phyloP scores from a whole-genome alignment of 2,888 invertebrate genomes.

The Tetragonula carbonaria region DNA sequence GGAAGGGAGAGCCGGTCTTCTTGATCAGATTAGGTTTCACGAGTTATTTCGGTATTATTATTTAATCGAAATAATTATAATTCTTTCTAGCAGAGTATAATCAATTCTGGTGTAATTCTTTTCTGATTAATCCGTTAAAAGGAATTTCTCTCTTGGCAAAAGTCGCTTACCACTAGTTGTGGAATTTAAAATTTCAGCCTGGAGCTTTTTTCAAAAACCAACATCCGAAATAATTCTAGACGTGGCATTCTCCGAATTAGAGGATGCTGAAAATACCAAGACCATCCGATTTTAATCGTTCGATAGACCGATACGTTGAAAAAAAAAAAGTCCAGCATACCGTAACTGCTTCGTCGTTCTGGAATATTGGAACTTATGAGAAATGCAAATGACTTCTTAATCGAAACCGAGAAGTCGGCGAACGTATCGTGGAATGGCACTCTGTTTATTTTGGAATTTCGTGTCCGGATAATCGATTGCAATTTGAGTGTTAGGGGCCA shows the following conservation, averaged over 20 bases:
- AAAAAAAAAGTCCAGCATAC: no score
- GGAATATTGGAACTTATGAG: background rate
- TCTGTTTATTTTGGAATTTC: constrained; percentile 59
- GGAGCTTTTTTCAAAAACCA: background rate
- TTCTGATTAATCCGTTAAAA: no score
- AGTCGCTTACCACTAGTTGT: no score
- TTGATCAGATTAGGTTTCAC: no score
- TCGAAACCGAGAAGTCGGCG: constrained; percentile 19
- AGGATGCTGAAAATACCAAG: background rate
- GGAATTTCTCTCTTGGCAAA: no score
- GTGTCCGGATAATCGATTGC: constrained; percentile 57
- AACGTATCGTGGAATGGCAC: constrained; percentile 44
- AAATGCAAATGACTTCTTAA: constrained; percentile 9
- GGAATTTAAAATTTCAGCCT: background rate
- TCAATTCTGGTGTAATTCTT: no score
- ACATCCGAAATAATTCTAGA: background rate
- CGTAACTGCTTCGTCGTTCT: background rate
- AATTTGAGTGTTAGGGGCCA: constrained; percentile 49
- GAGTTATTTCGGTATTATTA: no score
- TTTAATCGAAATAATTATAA: no score
- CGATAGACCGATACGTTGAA: background rate
- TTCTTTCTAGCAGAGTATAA: no score
- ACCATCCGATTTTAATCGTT: background rate
- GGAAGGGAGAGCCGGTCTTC: no score
- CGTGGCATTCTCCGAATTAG: background rate